Conservation (phyloP, 2,888 invertebrate species). For the Dastarcus helophoroides region DNA sequence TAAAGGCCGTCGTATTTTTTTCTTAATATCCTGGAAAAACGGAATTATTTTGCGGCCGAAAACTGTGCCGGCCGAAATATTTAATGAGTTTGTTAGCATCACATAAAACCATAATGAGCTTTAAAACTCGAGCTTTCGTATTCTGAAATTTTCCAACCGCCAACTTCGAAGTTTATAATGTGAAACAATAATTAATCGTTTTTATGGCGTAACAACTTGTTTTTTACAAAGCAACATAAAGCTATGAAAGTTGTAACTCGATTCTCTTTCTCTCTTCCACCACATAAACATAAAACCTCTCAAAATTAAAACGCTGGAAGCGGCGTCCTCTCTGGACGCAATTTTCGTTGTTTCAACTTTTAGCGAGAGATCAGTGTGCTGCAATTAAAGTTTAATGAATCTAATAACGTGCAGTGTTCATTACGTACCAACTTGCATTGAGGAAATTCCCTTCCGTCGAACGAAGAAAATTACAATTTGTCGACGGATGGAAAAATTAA, state of each 20-base stretch:
- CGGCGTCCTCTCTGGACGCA: background rate
- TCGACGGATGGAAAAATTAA: constrained; percentile 1
- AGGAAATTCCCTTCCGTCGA: constrained; percentile 16
- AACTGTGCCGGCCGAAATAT: too few species aligned
- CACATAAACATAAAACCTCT: too few species aligned
- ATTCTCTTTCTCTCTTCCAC: background rate
- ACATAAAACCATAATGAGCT: too few species aligned
- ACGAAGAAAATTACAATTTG: constrained; percentile 16
- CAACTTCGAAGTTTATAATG: too few species aligned
- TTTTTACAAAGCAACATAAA: background rate
- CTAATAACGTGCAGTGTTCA: constrained; percentile 13
- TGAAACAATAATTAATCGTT: too few species aligned
- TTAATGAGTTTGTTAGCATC: too few species aligned
- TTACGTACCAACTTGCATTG: constrained; percentile 16
- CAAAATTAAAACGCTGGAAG: constrained; percentile 1
- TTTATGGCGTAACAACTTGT: background rate
- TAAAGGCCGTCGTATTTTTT: too few species aligned
- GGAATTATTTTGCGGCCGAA: too few species aligned
- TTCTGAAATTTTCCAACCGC: too few species aligned
- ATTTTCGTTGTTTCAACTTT: constrained; percentile 3
- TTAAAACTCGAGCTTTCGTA: too few species aligned
- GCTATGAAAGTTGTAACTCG: constrained; percentile 1
- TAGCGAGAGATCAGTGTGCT: constrained; percentile 12
- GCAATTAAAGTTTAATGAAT: constrained; percentile 20
- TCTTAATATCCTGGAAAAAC: too few species aligned